A percentile compares a stretch with the other conserved stretches of the same genome.
Conservation (phyloP, 2,797 vertebrate species). For the Taeniopygia guttata region DNA sequence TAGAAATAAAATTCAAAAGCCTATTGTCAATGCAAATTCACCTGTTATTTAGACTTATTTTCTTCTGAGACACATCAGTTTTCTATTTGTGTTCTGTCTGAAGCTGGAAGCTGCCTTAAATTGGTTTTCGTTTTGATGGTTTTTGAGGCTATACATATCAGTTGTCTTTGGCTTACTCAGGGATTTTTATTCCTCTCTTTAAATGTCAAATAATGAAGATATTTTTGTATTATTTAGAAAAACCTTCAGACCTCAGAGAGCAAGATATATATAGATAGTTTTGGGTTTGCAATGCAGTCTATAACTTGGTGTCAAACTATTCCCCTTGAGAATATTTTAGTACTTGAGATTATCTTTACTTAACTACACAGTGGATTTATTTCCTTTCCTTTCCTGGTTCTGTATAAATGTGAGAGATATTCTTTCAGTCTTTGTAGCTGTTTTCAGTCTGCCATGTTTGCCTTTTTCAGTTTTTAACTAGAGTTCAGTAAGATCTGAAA, state of each 20-base stretch:
- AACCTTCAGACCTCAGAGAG: slow-evolving; percentile 61
- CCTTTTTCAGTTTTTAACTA: slow-evolving; percentile 29
- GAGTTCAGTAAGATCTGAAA: slow-evolving; percentile 35
- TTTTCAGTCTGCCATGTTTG: slow-evolving; percentile 28
- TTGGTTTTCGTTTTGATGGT: slow-evolving; percentile 44
- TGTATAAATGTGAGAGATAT: slow-evolving; percentile 2
- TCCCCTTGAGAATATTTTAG: slow-evolving; percentile 41
- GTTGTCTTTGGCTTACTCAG: slow-evolving; percentile 80
- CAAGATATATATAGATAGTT: neutral
- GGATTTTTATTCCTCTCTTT: slow-evolving; percentile 81
- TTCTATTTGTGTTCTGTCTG: slow-evolving; percentile 40
- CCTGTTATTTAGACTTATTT: slow-evolving; percentile 11
- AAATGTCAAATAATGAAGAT: slow-evolving; percentile 73
- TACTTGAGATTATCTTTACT: slow-evolving; percentile 30
- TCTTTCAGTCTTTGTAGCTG: slow-evolving; percentile 5
- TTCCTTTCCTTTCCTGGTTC: slow-evolving; percentile 49
- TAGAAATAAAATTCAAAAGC: slow-evolving; percentile 2
- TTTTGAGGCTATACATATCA: slow-evolving; percentile 71
- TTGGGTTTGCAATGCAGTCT: slow-evolving; percentile 45
- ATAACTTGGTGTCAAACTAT: slow-evolving; percentile 27
- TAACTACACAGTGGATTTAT: slow-evolving; percentile 9
- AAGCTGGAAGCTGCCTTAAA: slow-evolving; percentile 66
- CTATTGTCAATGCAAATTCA: slow-evolving; percentile 16
- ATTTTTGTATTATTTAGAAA: slow-evolving; percentile 78
- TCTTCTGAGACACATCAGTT: slow-evolving; percentile 24